Conservation (phyloP, 2,888 invertebrate species). For the Napeogenes inachia region DNA sequence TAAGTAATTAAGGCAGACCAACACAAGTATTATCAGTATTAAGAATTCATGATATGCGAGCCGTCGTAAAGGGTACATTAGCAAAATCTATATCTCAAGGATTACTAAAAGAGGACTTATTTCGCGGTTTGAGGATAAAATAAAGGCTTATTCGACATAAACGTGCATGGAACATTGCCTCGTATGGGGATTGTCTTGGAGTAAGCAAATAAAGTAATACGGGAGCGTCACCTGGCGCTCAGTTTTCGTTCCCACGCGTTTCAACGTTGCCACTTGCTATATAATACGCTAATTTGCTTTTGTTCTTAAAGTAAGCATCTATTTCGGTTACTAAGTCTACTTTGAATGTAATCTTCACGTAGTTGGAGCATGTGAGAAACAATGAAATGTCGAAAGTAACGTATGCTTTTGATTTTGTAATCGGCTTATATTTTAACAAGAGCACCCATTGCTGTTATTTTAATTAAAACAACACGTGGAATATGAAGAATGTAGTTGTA, state of each 20-base stretch:
- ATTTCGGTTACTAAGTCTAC: constrained; percentile 50
- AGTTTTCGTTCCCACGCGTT: constrained; percentile 56
- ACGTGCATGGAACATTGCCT: constrained; percentile 47
- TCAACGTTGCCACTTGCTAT: constrained; percentile 39
- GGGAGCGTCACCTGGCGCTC: constrained; percentile 53
- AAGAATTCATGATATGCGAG: constrained; percentile 22
- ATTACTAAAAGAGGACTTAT: constrained; percentile 42
- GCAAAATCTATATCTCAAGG: constrained; percentile 28
- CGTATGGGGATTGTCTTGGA: constrained; percentile 44
- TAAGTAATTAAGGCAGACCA: constrained; percentile 6
- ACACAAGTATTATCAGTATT: constrained; percentile 4
- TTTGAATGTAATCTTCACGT: constrained; percentile 47
- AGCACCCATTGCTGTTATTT: not conserved
- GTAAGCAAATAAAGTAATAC: constrained; percentile 58
- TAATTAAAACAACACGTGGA: not conserved
- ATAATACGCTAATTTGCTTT: constrained; percentile 62
- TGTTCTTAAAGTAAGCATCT: constrained; percentile 55
- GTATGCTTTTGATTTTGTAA: constrained; percentile 19
- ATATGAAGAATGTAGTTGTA: not conserved
- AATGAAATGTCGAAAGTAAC: constrained; percentile 21
- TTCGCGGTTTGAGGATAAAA: constrained; percentile 52
- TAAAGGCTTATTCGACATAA: constrained; percentile 58
- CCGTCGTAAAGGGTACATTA: constrained; percentile 26
- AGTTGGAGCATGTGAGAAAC: constrained; percentile 36
- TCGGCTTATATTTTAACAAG: constrained; percentile 13